Evolutionary conservation across 2,888 invertebrate genomes (phyloP).

Genomic region (Torymus tubicola): DNA sequence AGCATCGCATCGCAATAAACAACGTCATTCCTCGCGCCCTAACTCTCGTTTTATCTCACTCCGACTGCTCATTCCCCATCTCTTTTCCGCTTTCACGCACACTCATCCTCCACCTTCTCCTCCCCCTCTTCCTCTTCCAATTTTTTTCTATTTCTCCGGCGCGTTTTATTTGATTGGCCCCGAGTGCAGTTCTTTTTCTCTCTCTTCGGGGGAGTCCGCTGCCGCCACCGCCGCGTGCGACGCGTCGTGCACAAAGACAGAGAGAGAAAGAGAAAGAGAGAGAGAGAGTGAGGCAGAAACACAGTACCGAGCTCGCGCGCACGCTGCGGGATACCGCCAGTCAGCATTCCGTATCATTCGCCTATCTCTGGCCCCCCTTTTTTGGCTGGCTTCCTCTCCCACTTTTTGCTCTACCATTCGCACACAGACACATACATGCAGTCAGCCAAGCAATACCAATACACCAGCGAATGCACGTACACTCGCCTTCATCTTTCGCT

Average conservation of each 20-base stretch:
- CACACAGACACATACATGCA: too few species aligned
- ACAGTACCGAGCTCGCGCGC: background rate
- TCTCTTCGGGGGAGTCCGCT: too few species aligned
- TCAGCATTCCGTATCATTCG: slow-evolving; percentile 36
- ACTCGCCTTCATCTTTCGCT: slow-evolving; percentile 35
- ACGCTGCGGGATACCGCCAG: slow-evolving; percentile 24
- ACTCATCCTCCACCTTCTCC: background rate
- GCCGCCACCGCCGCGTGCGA: background rate
- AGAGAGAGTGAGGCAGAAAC: slow-evolving; percentile 4
- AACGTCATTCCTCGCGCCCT: background rate
- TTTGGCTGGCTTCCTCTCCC: slow-evolving; percentile 6
- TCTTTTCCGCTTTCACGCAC: background rate
- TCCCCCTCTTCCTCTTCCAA: background rate
- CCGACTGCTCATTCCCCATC: background rate
- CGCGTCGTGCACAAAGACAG: background rate
- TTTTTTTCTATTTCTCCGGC: slow-evolving; percentile 38
- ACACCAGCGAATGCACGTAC: too few species aligned
- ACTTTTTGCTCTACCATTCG: background rate
- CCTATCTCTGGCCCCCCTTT: slow-evolving; percentile 9
- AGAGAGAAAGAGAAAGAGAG: slow-evolving; percentile 3
- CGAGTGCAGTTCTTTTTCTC: background rate
- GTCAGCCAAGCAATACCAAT: too few species aligned
- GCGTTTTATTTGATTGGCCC: slow-evolving; percentile 59
- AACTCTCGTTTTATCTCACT: background rate
- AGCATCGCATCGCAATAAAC: background rate